Conservation (phyloP, 2,888 invertebrate species). For the Lochmaea capreae region DNA sequence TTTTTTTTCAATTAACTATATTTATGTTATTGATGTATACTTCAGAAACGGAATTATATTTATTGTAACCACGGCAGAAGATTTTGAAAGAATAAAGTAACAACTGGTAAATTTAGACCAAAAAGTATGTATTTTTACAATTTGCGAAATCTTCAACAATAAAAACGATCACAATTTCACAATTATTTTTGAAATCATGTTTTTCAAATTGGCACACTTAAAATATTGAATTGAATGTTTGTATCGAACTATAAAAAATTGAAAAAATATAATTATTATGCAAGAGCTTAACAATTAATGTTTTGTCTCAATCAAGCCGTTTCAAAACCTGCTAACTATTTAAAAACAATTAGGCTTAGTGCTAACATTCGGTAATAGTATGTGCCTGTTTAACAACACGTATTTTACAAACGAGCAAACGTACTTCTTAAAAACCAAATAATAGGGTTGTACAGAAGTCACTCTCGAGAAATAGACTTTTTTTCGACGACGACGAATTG, state of each 20-base stretch:
- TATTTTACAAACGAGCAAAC: too few species aligned
- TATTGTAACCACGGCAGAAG: not conserved
- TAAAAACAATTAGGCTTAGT: not conserved
- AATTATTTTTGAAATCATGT: not conserved
- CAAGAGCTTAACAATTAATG: not conserved
- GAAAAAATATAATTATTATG: not conserved
- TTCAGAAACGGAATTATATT: too few species aligned
- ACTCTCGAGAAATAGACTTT: too few species aligned
- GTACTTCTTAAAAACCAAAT: too few species aligned
- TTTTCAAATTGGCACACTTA: conserved; percentile 13
- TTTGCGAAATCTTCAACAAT: not conserved
- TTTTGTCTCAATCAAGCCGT: not conserved
- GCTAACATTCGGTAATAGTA: too few species aligned
- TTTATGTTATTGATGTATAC: too few species aligned
- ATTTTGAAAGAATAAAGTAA: not conserved
- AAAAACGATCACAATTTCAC: not conserved
- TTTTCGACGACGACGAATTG: too few species aligned
- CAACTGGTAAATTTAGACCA: not conserved
- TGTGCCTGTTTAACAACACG: too few species aligned
- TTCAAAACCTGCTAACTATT: not conserved
- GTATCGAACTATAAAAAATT: not conserved
- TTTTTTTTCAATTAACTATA: too few species aligned
- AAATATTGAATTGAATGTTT: conserved; percentile 3
- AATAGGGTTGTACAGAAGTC: too few species aligned
- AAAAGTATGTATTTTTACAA: not conserved